Conservation (phyloP, 2,113 vertebrate genomes). For the Coracopsis vasa region DNA sequence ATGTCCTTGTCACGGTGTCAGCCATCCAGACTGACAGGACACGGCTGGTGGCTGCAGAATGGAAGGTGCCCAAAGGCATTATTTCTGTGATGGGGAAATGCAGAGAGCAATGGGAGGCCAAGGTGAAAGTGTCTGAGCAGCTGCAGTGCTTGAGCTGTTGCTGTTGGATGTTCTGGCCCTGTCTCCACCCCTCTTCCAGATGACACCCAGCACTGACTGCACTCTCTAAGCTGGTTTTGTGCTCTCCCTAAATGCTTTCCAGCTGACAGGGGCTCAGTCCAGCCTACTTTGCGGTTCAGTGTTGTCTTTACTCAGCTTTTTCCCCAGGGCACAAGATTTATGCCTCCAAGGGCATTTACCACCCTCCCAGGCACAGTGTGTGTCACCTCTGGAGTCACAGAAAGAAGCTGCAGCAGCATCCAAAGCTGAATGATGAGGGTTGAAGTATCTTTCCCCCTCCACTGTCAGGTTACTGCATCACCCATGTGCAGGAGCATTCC, state of each 20-base stretch:
- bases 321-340: neutral
- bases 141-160: neutral
- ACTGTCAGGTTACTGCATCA: neutral
- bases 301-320: neutral
- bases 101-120: neutral
- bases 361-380: neutral
- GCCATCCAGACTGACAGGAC: neutral
- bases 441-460: neutral
- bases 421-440: neutral
- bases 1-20: rapidly evolving
- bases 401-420: neutral
- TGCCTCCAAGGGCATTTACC: neutral
- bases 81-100: neutral
- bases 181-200: neutral
- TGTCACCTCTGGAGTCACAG: neutral
- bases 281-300: neutral
- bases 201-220: neutral
- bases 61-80: neutral
- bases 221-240: neutral
- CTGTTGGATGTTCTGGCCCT: neutral
- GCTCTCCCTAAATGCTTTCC: neutral
- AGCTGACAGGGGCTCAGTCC: neutral
- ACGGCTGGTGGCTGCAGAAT: neutral
- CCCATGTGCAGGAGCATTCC: neutral
- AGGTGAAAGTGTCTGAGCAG: neutral